Evolutionary conservation across 23 tunicate genomes (phyloP).

Genomic region (Trididemnum clinides): DNA sequence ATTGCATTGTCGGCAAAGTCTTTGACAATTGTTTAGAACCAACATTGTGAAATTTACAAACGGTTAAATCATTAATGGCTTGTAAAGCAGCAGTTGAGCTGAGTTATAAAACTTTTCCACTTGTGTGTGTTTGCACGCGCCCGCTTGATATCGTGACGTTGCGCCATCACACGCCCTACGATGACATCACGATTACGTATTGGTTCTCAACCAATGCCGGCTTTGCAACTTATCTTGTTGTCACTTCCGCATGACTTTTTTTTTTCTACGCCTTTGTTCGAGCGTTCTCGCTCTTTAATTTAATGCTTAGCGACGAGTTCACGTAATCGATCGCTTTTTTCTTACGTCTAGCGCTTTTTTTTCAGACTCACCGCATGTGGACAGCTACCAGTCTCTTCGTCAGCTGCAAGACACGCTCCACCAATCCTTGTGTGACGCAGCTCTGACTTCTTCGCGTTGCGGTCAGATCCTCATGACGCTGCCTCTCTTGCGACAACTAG

Average conservation of each 20-base stretch:
- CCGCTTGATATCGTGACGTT: constrained; percentile 17
- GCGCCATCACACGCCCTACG: neutral
- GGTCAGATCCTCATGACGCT: constrained; percentile 80
- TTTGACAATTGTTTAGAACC: too few species aligned
- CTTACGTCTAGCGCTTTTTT: neutral
- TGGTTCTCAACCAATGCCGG: neutral
- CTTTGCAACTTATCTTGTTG: neutral
- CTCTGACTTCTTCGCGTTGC: constrained; percentile 52
- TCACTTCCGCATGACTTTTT: neutral
- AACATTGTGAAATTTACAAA: too few species aligned
- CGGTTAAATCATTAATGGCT: too few species aligned
- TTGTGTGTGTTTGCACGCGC: constrained; percentile 6
- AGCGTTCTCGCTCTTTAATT: neutral
- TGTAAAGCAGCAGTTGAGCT: too few species aligned
- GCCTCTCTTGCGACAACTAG: constrained; percentile 69
- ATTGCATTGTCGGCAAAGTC: too few species aligned
- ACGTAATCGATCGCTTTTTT: neutral
- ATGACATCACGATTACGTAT: constrained; percentile 15
- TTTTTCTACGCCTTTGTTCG: neutral
- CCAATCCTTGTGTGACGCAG: constrained; percentile 56
- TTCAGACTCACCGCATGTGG: constrained; percentile 85
- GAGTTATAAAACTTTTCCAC: constrained; percentile 36
- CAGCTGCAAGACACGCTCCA: constrained; percentile 71
- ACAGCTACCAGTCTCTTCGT: constrained; percentile 43
- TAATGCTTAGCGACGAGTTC: neutral